Evolutionary conservation across 2,797 vertebrate genomes (phyloP).

Genomic region (Gymnopithys bicolor): DNA sequence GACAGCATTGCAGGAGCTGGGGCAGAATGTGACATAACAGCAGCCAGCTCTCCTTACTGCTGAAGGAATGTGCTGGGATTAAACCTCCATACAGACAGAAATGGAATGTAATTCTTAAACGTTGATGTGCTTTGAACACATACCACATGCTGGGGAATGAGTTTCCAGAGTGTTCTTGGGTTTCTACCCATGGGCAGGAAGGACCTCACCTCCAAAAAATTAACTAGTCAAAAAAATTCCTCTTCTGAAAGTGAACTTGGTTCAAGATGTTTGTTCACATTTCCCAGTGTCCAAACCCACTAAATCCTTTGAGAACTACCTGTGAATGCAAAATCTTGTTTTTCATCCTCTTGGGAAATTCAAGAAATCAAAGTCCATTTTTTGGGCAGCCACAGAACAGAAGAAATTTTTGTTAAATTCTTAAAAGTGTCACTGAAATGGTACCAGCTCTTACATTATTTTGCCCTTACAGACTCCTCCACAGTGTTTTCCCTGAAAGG

Average conservation of each 20-base stretch:
- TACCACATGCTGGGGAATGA: background rate
- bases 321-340: background rate
- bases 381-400: background rate
- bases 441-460: background rate
- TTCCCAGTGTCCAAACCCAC: background rate
- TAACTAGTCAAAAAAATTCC: background rate
- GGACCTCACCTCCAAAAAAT: background rate
- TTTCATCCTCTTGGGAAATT: background rate
- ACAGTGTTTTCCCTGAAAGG: background rate
- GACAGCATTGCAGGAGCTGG: background rate
- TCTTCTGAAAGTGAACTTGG: background rate
- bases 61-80: conserved; percentile 38
- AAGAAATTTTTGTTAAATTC: background rate
- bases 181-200: background rate
- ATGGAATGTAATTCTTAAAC: conserved; percentile 28
- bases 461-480: background rate
- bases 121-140: conserved; percentile 12
- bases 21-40: conserved; percentile 8
- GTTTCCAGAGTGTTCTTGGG: background rate
- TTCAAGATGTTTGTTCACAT: background rate
- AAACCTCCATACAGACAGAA: conserved; percentile 25
- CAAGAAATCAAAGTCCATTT: background rate
- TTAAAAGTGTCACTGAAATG: background rate
- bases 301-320: background rate
- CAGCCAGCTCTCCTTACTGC: conserved; percentile 33